Evolutionary conservation across 2,113 vertebrate genomes (phyloP), one percentile per base, ranked within the genome.

Genomic region (Sisor rabdophorus): DNA sequence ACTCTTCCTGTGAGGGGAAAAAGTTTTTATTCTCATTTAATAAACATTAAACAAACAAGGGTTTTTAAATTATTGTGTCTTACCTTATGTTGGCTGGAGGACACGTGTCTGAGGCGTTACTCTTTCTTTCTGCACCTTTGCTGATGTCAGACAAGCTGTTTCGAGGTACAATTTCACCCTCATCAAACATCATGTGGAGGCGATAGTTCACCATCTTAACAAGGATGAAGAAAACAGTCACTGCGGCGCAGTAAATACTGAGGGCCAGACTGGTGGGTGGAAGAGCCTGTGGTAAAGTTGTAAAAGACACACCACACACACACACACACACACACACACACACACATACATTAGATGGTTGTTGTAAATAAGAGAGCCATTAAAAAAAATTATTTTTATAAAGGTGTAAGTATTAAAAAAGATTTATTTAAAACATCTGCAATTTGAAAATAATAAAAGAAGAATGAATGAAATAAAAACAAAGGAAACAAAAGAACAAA

Each of bases 161-260:
- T 2, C 88, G 93, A 76, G 92, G 91, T 81, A 94, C 88, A 30
- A 91, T 88, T 86, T 98, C 94, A 0, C 93, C 96, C 84, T 93
- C 90, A 56, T 99, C 95, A 32, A 98, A 98, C 95, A 98, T 95
- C 78, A 96, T 84, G 81, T 99, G 97, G 22, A 99, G 92, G 59
- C 95, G 94, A 61, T 96, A 98, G 89, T 95, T 98, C 85, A 95
- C 83, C 79, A 95, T 60, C 83, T 99, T 99, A 88, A 99, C 96
- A 71, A 92, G 65, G 52, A 95, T 87, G 87, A 99, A 99, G 87
- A 99, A 92, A 71, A 94, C 47, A 0, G 95, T 95, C 86, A 98
- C 94, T 2, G 81, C 92, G 83, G 88, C 89, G 87, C 96, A 99
- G 93, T 98, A 98, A 83, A 97, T 92, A 83, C 96, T 93, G 74